Base-by-base conservation (phyloP, 1,140 invertebrate genomes). In the Pantala flavescens region DNA sequence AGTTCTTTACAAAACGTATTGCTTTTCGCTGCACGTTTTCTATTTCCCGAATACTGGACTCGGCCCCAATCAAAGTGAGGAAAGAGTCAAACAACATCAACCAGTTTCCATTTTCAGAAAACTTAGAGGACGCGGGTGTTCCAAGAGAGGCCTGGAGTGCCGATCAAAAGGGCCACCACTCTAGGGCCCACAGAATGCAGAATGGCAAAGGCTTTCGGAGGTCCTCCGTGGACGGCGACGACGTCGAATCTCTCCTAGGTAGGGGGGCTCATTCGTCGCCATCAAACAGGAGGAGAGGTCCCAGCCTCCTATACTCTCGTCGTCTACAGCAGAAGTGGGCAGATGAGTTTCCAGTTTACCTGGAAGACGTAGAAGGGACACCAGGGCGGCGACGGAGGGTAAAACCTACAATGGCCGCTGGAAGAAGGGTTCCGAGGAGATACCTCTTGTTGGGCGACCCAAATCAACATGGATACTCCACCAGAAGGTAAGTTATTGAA, bases 131-230 rank as follows among this genome's bases (percentile, higher is more conserved):
- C 2, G 49, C 49, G 49, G 49, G 16, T 74, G 73, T 43, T 12
- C 86, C 87, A 80, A 87, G 89, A 78, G 90, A 92, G 83, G 90
- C 91, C 19, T 93, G 91, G 91, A 92, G 90, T 78, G 90, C 89
- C 36, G 90, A 91, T 81, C 82, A 82, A 74, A 86, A 63, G 12
- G 49, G 49, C 3, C 49, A 63, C 14, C 49, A 63, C 16, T 36
- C 28, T 9, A 91, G 90, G 90, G 88, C 90, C 79, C 91, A 91
- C 79, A 90, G 90, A 81, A 87, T 88, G 76, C 84, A 87, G 79
- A 89, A 88, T 76, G 84, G 83, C 71, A 43, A 76, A 74, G 63
- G 72, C 71, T 43, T 75, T 74, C 23, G 73, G 70, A 75, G 11
- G 71, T 75, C 74, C n/a, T 24, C 23, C 10, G 71, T 43, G 63